These are phyloP conservation scores for Tautogolabrus adspersus DNA, from an alignment of 2,113 vertebrate species.

Conservation along the genomic window DNA sequence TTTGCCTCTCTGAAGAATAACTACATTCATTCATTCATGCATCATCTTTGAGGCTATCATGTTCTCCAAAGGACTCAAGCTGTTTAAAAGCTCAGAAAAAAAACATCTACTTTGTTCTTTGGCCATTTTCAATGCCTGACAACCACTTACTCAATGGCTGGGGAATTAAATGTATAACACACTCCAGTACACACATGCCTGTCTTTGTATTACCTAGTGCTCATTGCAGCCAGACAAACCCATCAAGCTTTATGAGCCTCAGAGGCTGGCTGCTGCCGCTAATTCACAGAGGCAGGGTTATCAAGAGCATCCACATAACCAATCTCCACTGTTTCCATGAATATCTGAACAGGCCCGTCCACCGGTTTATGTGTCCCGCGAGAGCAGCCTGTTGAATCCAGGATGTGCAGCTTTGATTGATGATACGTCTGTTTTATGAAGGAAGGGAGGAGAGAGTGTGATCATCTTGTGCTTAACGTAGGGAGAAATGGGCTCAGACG, in stretches of 20 bases:
- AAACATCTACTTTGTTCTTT: slow-evolving; percentile 8
- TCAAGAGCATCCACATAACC: slow-evolving; percentile 49
- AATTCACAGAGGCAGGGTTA: slow-evolving; percentile 55
- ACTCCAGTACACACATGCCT: slow-evolving; percentile 4
- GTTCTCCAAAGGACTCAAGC: not conserved
- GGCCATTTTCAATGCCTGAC: slow-evolving; percentile 37
- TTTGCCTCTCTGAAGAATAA: slow-evolving; percentile 7
- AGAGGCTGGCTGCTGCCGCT: slow-evolving; percentile 33
- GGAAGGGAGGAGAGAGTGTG: not conserved
- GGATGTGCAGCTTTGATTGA: slow-evolving; percentile 33
- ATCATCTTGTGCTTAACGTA: slow-evolving; percentile 16
- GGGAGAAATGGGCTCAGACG: not conserved
- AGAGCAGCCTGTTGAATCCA: slow-evolving; percentile 46
- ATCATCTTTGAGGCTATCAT: not conserved
- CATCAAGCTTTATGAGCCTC: slow-evolving; percentile 67
- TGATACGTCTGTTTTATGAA: slow-evolving; percentile 32
- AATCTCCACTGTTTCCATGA: slow-evolving; percentile 61
- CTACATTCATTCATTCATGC: not conserved
- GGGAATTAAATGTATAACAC: slow-evolving; percentile 32
- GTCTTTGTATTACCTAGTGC: slow-evolving; percentile 42
- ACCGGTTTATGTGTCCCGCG: slow-evolving; percentile 21
- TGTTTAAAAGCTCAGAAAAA: slow-evolving; percentile 20
- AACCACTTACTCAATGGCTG: slow-evolving; percentile 26
- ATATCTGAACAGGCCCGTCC: slow-evolving; percentile 62
- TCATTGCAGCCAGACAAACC: slow-evolving; percentile 68